Conservation (phyloP, 1,140 invertebrate species). For the Hycleus cichorii region DNA sequence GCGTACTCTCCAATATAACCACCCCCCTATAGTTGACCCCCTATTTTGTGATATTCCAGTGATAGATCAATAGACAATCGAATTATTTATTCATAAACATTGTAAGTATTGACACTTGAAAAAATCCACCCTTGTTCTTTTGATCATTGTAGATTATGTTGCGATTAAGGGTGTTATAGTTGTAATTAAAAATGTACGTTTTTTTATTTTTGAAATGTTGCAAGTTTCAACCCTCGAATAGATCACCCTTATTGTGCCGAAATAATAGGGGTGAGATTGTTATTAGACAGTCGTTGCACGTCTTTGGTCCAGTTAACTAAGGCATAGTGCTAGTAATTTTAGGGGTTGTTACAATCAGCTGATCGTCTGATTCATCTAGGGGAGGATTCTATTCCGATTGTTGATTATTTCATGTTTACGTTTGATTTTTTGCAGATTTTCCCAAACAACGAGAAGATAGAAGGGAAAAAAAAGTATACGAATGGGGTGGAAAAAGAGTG, state of each 20-base stretch:
- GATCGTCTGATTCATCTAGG: slow-evolving; percentile 27
- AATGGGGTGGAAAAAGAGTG: not conserved
- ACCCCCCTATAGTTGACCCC: not conserved
- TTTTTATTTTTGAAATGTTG: not conserved
- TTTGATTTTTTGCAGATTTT: not conserved
- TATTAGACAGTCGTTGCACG: slow-evolving; percentile 16
- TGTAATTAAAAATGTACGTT: too few species aligned
- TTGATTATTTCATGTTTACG: not conserved
- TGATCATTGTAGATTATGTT: too few species aligned
- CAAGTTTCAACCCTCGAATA: too few species aligned
- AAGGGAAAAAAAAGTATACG: not conserved
- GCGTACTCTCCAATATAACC: not conserved
- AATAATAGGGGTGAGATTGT: slow-evolving; percentile 6
- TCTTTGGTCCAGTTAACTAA: slow-evolving; percentile 20
- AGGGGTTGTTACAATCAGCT: slow-evolving; percentile 35
- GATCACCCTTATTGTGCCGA: not conserved
- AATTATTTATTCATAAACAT: not conserved
- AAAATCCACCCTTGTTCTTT: not conserved
- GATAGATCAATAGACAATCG: not conserved
- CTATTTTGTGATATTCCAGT: not conserved
- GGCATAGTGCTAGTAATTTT: not conserved
- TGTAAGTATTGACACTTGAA: not conserved
- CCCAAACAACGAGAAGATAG: not conserved
- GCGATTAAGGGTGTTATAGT: too few species aligned
- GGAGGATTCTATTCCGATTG: not conserved